Conservation (phyloP, 37 sponge, comb jelly and placozoan species). For the Aplysina aerophoba region DNA sequence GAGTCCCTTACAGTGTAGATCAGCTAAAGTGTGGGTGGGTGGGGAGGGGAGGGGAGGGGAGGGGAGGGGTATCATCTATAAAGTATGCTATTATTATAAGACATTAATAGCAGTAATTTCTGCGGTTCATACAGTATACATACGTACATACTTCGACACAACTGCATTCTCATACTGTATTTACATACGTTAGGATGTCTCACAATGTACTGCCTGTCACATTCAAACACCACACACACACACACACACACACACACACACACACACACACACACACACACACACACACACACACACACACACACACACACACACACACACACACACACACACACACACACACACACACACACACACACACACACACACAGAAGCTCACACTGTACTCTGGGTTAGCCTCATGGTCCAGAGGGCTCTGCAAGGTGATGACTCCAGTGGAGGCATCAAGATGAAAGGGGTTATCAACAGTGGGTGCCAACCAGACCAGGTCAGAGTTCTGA, state of each 20-base stretch:
- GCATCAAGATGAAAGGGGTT: constrained; percentile 23
- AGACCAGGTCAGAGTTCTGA: neutral
- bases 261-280: constrained; percentile 8
- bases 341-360: neutral
- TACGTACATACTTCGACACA: too few relatives aligned
- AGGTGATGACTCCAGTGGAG: constrained; percentile 7
- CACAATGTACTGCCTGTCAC: neutral
- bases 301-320: constrained; percentile 22
- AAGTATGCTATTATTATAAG: too few relatives aligned
- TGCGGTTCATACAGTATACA: too few relatives aligned
- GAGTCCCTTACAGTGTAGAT: neutral
- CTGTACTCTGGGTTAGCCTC: neutral
- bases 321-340: constrained; percentile 27
- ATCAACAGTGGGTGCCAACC: constrained; percentile 3
- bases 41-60: neutral
- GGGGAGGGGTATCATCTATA: neutral
- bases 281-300: neutral
- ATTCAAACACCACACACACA: constrained; percentile 5
- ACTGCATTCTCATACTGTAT: too few relatives aligned
- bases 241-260: constrained; percentile 23
- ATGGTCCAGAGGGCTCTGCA: neutral
- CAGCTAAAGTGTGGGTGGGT: constrained; percentile 10
- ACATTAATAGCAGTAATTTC: too few relatives aligned
- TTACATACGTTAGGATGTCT: too few relatives aligned
- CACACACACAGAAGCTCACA: too few relatives aligned